These are phyloP conservation scores for Chymomyza costata DNA, from an alignment of 1,140 invertebrate species.

Conservation along the genomic window DNA sequence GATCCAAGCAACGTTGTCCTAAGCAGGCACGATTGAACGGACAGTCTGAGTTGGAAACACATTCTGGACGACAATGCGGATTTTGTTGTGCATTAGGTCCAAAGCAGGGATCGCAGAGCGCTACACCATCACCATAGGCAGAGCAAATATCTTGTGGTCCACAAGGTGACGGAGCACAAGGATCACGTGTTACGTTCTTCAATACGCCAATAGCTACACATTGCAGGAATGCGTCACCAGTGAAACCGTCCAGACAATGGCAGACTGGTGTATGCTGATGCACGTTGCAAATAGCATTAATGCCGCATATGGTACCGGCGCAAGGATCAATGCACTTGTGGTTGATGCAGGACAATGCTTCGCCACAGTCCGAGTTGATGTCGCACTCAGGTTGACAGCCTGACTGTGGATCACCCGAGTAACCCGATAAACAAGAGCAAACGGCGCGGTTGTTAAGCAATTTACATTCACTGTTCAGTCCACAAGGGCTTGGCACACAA, in stretches of 20 bases:
- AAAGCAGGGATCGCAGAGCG: conserved; percentile 87
- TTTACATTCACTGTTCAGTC: conserved; percentile 86
- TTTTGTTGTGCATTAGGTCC: conserved; percentile 81
- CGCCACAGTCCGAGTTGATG: conserved; percentile 85
- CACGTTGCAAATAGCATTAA: conserved; percentile 85
- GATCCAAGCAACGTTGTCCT: conserved; percentile 84
- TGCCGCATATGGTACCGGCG: conserved; percentile 82
- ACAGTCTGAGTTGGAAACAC: conserved; percentile 86
- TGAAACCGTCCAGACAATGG: conserved; percentile 83
- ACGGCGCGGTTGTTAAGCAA: conserved; percentile 81
- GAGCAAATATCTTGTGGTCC: conserved; percentile 82
- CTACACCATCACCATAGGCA: conserved; percentile 82
- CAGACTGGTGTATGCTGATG: conserved; percentile 86
- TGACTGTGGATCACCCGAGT: conserved; percentile 83
- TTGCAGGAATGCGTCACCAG: conserved; percentile 87
- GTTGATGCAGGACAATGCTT: conserved; percentile 85
- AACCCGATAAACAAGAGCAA: conserved; percentile 86
- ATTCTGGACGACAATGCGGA: conserved; percentile 85
- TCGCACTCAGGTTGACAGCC: conserved; percentile 87
- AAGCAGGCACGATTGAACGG: conserved; percentile 86
- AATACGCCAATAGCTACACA: conserved; percentile 80
- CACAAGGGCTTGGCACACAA: conserved; percentile 85
- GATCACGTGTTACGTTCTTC: conserved; percentile 79
- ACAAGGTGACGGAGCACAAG: conserved; percentile 86
- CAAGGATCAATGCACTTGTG: conserved; percentile 88